Evolutionary conservation across 2,797 vertebrate genomes (phyloP).

Genomic region (Balearica regulorum): DNA sequence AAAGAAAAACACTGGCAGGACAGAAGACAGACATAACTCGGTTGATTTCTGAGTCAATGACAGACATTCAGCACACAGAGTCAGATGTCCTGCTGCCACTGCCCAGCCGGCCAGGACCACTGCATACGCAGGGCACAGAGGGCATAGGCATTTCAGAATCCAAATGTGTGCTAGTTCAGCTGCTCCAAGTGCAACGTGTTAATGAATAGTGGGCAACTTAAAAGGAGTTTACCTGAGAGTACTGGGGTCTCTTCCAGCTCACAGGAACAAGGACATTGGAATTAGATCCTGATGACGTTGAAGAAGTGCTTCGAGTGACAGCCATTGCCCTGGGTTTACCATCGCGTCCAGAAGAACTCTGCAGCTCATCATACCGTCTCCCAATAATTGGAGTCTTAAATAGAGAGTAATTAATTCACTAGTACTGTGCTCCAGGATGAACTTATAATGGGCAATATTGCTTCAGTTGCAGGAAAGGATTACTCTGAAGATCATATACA

Average conservation of each 20-base stretch:
- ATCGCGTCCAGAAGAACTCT: slow-evolving; percentile 86
- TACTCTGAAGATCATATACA: not conserved
- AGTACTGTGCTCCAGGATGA: not conserved
- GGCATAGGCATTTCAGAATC: not conserved
- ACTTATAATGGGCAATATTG: not conserved
- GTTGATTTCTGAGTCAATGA: not conserved
- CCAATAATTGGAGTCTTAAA: slow-evolving; percentile 93
- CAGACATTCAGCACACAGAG: not conserved
- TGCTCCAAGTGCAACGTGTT: not conserved
- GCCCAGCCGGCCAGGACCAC: not conserved
- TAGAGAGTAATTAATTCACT: not conserved
- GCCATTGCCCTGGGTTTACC: slow-evolving; percentile 91
- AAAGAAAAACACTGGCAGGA: not conserved
- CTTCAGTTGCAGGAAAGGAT: not conserved
- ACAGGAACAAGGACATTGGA: slow-evolving; percentile 97
- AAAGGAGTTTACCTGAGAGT: slow-evolving; percentile 84
- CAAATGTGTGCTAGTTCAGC: not conserved
- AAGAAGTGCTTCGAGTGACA: slow-evolving; percentile 94
- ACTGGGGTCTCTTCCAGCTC: slow-evolving; percentile 97
- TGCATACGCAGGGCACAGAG: not conserved
- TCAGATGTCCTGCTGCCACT: not conserved
- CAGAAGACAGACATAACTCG: not conserved
- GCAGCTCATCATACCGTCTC: slow-evolving; percentile 92
- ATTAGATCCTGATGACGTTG: slow-evolving; percentile 95
- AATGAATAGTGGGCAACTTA: not conserved